Evolutionary conservation across 2,113 vertebrate species (phyloP), one percentile per base, ranked within the genome.

Genomic region (Gallinago media): DNA sequence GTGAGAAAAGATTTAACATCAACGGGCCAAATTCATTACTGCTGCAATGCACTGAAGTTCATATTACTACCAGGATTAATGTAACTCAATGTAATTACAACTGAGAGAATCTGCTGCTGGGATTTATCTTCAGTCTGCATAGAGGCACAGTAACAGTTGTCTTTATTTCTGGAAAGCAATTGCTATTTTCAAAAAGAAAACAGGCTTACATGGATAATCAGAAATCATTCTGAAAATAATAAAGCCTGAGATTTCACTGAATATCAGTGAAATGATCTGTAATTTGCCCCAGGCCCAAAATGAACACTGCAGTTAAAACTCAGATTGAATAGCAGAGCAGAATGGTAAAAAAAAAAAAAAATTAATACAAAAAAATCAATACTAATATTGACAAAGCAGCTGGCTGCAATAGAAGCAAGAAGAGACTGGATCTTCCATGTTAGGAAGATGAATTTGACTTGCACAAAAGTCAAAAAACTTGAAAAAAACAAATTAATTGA

Each of bases 181-280:
- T 71, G 5, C 1, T 71, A 11, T 55, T 85, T 93, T 49, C 20
- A 73, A 65, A 91, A 93, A 66, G 18, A 32, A 82, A 86, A 81
- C 15, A 93, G 72, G 10, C 31, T 90, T 70, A 70, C 25, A 70
- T 7, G 5, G 20, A 44, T 40, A 44, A 82, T 80, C 55, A 80
- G 47, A 94, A 93, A 20, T 59, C 54, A 70, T 72, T 21, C 15
- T 89, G 54, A 93, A 96, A 93, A 76, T 47, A 87, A 67, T 71
- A 87, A 76, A 82, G 38, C 11, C 26, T 72, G 34, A 83, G 38
- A 91, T 77, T 91, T 87, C 49, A 79, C 6, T 75, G 74, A 91
- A 25, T 92, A 84, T 85, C 46, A 83, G 23, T 75, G n/a, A 89
- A 93, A 89, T 91, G 0, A 93, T 91, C 67, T 94, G 40, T 75